Base-by-base conservation (phyloP, 2,113 vertebrate genomes). In the human region DNA sequence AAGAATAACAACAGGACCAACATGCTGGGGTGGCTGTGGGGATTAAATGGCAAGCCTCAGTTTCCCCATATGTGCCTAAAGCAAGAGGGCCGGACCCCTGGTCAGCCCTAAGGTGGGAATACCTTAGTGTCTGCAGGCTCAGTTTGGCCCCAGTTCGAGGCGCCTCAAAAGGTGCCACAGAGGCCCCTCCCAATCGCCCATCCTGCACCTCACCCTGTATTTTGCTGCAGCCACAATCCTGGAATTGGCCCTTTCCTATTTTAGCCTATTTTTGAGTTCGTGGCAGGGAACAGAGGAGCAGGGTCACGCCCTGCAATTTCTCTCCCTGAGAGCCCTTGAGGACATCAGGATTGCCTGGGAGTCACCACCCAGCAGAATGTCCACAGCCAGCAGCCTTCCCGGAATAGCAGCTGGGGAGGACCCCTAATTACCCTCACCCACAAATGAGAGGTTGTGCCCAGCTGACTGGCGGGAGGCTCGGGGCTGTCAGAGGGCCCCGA, bases 401-500 rank as follows among this genome's bases (percentile, higher is more conserved):
- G 4, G 97, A 98, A 97, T 68, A 89, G 97, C 72, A 30, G 78
- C 92, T 75, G 72, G 52, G 93, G 76, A 72, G 94, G 94, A 95
- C 97, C 95, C 92, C 85, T 97, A 90, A 98, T 98, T 98, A 98
- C 78, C 66, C 76, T 96, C 83, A 81, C 88, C 98, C 98, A 96
- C 93, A 98, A 97, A 98, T 97, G 88, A 94, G 87, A 81, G 95
- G 94, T 64, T 97, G 90, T 27, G 59, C 50, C 81, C 95, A 59
- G 79, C 84, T 23, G 91, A 61, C 22, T 11, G 91, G 89, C 1
- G 1, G 82, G 75, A 84, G 81, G 64, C 38, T n/a, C 1, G 0
- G 50, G 17, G n/a, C 61, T 43, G 35, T 10, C 11, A 5, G 43
- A 66, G 72, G 59, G 50, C 73, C 70, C 22, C 4, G 0, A n/a